Evolutionary conservation across 2,113 vertebrate genomes (phyloP).

Genomic region (Dryoscopus gambensis): DNA sequence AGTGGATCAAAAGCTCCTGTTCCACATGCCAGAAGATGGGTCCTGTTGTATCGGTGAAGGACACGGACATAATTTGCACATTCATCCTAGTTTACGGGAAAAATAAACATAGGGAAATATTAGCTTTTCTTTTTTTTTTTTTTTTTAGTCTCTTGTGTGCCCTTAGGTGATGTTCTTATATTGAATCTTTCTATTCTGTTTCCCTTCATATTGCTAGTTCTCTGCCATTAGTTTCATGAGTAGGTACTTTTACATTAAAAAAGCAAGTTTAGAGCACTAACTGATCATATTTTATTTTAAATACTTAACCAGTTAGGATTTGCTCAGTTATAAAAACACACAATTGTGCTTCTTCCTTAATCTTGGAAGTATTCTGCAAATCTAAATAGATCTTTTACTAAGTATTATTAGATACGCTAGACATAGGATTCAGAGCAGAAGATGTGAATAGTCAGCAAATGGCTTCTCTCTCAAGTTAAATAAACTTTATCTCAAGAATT

Average conservation of each 20-base stretch:
- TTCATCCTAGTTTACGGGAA: constrained; percentile 75
- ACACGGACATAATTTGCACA: constrained; percentile 94
- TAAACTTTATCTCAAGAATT: neutral
- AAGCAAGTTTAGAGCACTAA: neutral
- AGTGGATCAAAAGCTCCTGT: constrained; percentile 92
- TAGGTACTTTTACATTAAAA: neutral
- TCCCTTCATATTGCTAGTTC: neutral
- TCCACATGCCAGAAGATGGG: constrained; percentile 89
- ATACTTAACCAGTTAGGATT: neutral
- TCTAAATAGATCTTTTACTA: neutral
- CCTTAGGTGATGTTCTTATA: neutral
- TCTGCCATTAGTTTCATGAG: neutral
- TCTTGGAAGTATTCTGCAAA: neutral
- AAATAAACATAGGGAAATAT: neutral
- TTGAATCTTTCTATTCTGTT: neutral
- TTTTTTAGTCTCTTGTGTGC: neutral
- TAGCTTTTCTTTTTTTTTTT: too few relatives aligned
- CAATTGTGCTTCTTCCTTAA: neutral
- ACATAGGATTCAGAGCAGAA: neutral
- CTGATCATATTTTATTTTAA: neutral
- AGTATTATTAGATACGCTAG: neutral
- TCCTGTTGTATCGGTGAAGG: constrained; percentile 89
- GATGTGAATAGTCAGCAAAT: neutral
- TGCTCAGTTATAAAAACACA: neutral
- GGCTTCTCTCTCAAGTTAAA: neutral